Evolutionary conservation across 2,888 invertebrate species (phyloP).

Genomic region (Laothoe populi): DNA sequence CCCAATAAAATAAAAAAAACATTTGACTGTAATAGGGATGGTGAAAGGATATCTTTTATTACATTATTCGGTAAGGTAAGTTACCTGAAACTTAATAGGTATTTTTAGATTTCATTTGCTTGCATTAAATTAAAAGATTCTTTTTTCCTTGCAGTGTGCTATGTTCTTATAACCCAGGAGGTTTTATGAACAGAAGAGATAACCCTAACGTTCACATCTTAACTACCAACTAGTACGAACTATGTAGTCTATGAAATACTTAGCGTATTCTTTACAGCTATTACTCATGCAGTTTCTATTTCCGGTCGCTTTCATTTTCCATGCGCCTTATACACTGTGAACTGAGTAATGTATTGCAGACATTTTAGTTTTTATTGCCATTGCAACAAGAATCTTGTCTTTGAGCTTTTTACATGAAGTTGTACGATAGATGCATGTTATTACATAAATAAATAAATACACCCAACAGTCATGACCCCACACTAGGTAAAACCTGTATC

Average conservation of each 20-base stretch:
- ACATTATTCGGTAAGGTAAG: no score
- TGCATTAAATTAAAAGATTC: background rate
- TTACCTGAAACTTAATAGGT: no score
- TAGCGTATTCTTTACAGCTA: constrained; percentile 18
- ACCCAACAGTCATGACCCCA: no score
- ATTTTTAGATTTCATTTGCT: no score
- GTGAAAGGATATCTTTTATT: no score
- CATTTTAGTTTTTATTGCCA: constrained; percentile 18
- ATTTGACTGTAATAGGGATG: no score
- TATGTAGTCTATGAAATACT: constrained; percentile 26
- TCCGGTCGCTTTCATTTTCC: constrained; percentile 27
- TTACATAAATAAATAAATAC: no score
- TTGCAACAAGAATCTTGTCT: background rate
- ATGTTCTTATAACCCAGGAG: background rate
- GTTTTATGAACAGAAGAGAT: background rate
- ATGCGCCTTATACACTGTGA: constrained; percentile 10
- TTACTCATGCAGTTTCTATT: constrained; percentile 30
- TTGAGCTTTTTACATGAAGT: background rate
- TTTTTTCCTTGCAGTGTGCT: background rate
- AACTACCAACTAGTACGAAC: constrained; percentile 26
- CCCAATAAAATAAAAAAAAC: no score
- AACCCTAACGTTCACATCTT: constrained; percentile 12
- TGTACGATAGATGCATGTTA: background rate
- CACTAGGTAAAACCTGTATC: no score
- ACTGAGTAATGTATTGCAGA: constrained; percentile 25